These are phyloP conservation scores for Odontamblyopus rebecca DNA, from an alignment of 2,797 vertebrate genomes.

Conservation along the genomic window DNA sequence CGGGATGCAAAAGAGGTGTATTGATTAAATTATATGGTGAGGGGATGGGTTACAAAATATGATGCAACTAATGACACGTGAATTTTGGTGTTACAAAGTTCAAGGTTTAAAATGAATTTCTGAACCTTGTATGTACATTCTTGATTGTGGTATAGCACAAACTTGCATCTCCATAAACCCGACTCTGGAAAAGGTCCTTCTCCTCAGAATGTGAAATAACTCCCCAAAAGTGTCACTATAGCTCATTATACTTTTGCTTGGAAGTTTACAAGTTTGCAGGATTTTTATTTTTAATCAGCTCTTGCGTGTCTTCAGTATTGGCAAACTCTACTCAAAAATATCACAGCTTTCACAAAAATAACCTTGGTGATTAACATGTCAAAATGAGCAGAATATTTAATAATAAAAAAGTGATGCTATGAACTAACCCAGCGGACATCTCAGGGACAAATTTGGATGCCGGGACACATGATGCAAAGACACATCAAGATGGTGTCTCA, in stretches of 20 bases:
- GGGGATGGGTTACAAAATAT: not conserved
- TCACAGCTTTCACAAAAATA: not conserved
- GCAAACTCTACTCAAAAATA: no score
- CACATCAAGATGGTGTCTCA: not conserved
- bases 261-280: no score
- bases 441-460: not conserved
- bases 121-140: no score
- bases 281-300: no score
- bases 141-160: no score
- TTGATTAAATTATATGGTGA: conserved; percentile 11
- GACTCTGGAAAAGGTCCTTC: no score
- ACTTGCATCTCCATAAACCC: no score
- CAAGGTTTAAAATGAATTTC: not conserved
- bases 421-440: not conserved
- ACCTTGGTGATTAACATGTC: not conserved
- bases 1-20: conserved; percentile 24
- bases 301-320: no score
- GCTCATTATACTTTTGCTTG: no score
- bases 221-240: no score
- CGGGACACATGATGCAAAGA: not conserved
- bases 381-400: no score
- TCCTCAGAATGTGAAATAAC: no score
- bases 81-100: not conserved
- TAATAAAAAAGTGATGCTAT: not conserved
- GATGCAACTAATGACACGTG: not conserved